These are phyloP conservation scores for Microctonus aethiopoides DNA, from an alignment of 2,888 invertebrate genomes.

Conservation along the genomic window DNA sequence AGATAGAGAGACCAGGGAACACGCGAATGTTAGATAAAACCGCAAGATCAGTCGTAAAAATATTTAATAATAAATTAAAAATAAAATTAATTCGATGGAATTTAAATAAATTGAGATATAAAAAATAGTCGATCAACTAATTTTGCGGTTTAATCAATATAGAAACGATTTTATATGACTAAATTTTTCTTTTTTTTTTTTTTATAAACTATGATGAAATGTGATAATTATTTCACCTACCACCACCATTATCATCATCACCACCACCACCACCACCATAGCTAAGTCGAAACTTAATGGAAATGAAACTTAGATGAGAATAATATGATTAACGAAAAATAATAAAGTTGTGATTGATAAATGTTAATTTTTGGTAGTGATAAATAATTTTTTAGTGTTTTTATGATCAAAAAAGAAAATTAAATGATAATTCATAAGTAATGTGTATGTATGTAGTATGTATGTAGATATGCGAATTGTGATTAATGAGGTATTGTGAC, in stretches of 20 bases:
- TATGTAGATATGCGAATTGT: slow-evolving; percentile 19
- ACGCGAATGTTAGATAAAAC: slow-evolving; percentile 63
- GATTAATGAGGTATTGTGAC: slow-evolving; percentile 39
- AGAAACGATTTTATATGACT: slow-evolving; percentile 15
- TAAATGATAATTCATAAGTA: slow-evolving; percentile 25
- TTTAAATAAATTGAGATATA: slow-evolving; percentile 9
- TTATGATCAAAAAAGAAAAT: slow-evolving; percentile 9
- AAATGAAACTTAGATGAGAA: not conserved
- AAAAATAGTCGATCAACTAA: slow-evolving; percentile 36
- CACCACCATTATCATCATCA: not conserved
- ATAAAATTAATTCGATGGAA: slow-evolving; percentile 37
- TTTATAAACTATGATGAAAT: not conserved
- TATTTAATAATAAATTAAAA: slow-evolving; percentile 21
- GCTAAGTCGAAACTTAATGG: not conserved
- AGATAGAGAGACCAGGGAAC: slow-evolving; percentile 50
- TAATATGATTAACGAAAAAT: not conserved
- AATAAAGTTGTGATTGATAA: not conserved
- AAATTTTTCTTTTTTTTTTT: slow-evolving; percentile 21
- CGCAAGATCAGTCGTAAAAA: slow-evolving; percentile 60
- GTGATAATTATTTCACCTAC: not conserved
- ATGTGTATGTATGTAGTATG: slow-evolving; percentile 18
- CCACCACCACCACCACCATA: not conserved
- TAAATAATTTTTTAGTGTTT: not conserved
- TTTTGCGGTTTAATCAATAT: slow-evolving; percentile 44
- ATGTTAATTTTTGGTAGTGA: not conserved